A percentile compares a stretch with the other conserved stretches of the same genome.
Conservation (phyloP, 2,888 invertebrate species). For the Lithophane ornitopus region DNA sequence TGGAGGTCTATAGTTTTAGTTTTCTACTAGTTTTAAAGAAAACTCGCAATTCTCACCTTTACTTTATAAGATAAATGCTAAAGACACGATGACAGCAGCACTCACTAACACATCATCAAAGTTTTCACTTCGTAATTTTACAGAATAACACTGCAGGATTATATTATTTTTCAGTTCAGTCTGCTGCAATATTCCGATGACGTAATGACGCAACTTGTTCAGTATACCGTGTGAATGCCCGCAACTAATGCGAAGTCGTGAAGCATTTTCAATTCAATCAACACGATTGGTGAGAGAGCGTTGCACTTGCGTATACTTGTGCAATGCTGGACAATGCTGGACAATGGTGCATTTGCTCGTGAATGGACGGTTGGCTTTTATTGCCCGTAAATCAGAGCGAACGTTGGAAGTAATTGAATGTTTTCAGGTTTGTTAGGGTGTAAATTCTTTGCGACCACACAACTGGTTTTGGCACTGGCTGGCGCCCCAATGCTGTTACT, state of each 20-base stretch:
- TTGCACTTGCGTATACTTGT: slow-evolving; percentile 62
- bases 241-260: slow-evolving; percentile 56
- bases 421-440: slow-evolving; percentile 3
- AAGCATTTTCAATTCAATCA: slow-evolving; percentile 71
- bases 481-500: not conserved
- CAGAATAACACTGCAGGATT: not conserved
- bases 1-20: too few relatives aligned
- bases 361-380: slow-evolving; percentile 33
- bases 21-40: too few relatives aligned
- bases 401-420: slow-evolving; percentile 13
- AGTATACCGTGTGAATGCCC: slow-evolving; percentile 61
- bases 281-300: slow-evolving; percentile 66
- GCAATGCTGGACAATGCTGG: slow-evolving; percentile 31
- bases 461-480: not conserved
- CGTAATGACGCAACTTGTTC: slow-evolving; percentile 34
- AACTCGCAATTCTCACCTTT: not conserved
- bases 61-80: not conserved
- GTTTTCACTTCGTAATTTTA: not conserved
- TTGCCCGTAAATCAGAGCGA: slow-evolving; percentile 33
- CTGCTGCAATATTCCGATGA: slow-evolving; percentile 13
- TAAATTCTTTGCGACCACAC: not conserved
- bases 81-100: not conserved
- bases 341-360: slow-evolving; percentile 34
- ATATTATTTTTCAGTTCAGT: slow-evolving; percentile 11
- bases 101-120: not conserved